Evolutionary conservation across 1,140 invertebrate genomes (phyloP).

Genomic region (Panulirus ornatus): DNA sequence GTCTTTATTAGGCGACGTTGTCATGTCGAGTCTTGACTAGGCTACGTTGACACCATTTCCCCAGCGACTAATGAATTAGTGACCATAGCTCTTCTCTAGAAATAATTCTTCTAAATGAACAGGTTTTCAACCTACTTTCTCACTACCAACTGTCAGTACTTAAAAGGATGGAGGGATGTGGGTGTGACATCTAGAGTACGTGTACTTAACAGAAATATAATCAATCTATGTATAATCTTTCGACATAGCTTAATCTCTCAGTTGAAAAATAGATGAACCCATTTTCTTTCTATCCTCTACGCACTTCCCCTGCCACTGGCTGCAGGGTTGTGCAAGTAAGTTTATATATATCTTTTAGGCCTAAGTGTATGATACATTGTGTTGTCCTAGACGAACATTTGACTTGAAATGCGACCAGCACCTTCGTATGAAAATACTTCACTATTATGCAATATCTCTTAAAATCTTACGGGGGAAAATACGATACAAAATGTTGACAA

Average conservation of each 20-base stretch:
- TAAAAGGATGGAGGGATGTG: not conserved
- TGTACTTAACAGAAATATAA: no score
- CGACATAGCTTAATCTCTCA: not conserved
- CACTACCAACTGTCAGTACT: not conserved
- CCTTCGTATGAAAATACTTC: slow-evolving; percentile 54
- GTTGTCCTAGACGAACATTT: not conserved
- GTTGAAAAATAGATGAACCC: not conserved
- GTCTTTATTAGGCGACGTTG: no score
- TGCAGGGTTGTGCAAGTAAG: not conserved
- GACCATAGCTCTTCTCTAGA: no score
- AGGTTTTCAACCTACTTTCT: not conserved
- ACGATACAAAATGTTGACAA: slow-evolving; percentile 28
- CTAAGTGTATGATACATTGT: not conserved
- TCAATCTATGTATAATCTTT: no score
- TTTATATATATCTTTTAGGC: not conserved
- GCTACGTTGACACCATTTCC: no score
- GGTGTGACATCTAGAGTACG: no score
- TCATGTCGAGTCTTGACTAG: no score
- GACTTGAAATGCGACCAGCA: not conserved
- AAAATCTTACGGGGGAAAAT: slow-evolving; percentile 47
- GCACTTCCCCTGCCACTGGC: not conserved
- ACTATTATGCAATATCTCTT: not conserved
- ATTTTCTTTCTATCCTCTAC: not conserved
- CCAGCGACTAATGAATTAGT: no score
- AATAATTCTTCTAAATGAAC: no score